These are phyloP conservation scores for Halocynthia aurantium DNA, from an alignment of 23 tunicate species.

Conservation along the genomic window DNA sequence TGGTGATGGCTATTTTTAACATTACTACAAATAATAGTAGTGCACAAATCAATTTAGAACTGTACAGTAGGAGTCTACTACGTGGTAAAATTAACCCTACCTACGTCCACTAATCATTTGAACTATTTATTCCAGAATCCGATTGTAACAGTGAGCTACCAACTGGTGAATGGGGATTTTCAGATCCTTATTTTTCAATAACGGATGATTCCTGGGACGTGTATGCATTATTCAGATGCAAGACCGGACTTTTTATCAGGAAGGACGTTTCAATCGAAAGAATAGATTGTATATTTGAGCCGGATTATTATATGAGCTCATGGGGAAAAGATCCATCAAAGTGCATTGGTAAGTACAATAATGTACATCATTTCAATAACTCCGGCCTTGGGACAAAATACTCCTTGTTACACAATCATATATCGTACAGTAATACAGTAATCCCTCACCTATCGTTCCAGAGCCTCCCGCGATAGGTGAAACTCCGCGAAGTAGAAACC, in stretches of 20 bases:
- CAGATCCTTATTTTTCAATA: constrained; percentile 29
- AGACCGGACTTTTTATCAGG: constrained; percentile 32
- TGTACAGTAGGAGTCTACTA: not conserved
- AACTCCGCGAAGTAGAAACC: no score
- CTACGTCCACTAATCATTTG: no score
- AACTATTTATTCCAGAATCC: constrained; percentile 20
- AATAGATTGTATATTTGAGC: constrained; percentile 43
- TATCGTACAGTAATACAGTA: no score
- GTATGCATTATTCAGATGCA: constrained; percentile 34
- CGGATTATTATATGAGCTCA: constrained; percentile 59
- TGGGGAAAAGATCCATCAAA: constrained; percentile 36
- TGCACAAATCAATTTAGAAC: not conserved
- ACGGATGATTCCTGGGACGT: constrained; percentile 22
- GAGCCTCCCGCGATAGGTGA: no score
- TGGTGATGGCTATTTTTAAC: no score
- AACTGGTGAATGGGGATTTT: constrained; percentile 20
- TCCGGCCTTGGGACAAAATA: no score
- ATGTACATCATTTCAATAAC: not conserved
- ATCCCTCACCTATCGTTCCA: no score
- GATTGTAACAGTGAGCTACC: constrained; percentile 35
- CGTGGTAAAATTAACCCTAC: no score
- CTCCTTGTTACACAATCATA: no score
- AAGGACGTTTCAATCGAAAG: constrained; percentile 37
- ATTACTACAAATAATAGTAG: no score
- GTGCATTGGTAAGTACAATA: constrained; percentile 40